These are phyloP conservation scores for Balanococcus diminutus DNA, from an alignment of 2,888 invertebrate genomes.

Conservation along the genomic window DNA sequence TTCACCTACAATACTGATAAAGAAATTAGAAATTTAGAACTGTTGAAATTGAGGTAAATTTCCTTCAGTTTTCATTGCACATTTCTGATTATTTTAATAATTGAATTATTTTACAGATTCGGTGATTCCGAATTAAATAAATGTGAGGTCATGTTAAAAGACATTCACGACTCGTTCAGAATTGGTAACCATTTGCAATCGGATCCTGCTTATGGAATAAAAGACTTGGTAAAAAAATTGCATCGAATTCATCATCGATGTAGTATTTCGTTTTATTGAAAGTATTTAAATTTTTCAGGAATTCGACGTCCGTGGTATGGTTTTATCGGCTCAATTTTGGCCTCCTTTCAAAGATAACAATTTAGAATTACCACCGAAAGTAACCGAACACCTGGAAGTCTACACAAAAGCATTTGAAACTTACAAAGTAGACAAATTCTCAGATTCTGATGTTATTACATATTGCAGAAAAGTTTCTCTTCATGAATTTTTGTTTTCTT, in stretches of 20 bases:
- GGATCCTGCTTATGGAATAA: constrained; percentile 64
- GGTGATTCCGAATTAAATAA: constrained; percentile 89
- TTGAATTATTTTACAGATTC: constrained; percentile 67
- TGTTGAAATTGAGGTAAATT: constrained; percentile 76
- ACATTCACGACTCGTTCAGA: constrained; percentile 92
- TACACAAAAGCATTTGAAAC: constrained; percentile 91
- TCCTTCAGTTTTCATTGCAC: background rate
- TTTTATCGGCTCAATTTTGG: constrained; percentile 99
- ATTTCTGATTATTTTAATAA: background rate
- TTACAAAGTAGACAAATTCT: constrained; percentile 67
- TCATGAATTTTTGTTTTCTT: background rate
- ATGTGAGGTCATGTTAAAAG: constrained; percentile 98
- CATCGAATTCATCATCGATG: background rate
- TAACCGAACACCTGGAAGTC: constrained; percentile 79
- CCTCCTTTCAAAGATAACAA: constrained; percentile 95
- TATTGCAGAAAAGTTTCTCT: background rate
- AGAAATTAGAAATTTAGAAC: constrained; percentile 89
- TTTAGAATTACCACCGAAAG: constrained; percentile 79
- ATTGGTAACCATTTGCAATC: constrained; percentile 86
- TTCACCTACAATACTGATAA: constrained; percentile 86
- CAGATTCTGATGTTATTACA: no score
- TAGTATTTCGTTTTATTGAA: constrained; percentile 1
- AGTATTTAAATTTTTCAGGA: constrained; percentile 60
- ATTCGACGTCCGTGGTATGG: constrained; percentile 79
- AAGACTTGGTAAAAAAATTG: constrained; percentile 40